phyloP scores from a whole-genome alignment of 2,113 vertebrate species.

The Empidonax traillii region DNA sequence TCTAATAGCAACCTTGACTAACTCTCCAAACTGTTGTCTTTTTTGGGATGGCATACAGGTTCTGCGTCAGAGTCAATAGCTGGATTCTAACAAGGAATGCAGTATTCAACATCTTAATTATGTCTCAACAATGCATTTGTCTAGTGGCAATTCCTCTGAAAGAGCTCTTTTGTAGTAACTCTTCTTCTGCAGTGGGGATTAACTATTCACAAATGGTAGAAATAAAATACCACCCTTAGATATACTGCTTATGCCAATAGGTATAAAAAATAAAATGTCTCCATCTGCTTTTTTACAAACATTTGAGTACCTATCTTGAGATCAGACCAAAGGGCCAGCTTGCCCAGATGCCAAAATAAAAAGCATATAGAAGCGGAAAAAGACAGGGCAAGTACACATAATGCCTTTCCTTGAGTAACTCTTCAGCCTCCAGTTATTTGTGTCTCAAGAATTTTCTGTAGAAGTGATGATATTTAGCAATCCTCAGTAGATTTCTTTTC shows the following conservation, averaged over 20 bases:
- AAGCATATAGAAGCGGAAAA: background rate
- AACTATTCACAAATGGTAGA: background rate
- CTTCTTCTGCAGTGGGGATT: background rate
- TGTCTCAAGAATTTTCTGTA: background rate
- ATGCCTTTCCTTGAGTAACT: background rate
- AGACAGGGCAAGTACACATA: background rate
- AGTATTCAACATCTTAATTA: constrained; percentile 26
- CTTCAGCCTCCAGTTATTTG: background rate
- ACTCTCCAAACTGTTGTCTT: background rate
- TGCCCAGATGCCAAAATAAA: background rate
- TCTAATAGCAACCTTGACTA: constrained; percentile 3
- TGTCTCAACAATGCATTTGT: background rate
- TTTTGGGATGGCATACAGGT: background rate
- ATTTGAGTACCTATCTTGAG: background rate
- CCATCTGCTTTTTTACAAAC: background rate
- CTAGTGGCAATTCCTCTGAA: background rate
- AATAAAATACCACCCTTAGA: background rate
- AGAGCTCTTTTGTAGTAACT: background rate
- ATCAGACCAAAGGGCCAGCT: background rate
- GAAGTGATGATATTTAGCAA: background rate
- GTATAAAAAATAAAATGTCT: background rate
- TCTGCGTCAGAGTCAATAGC: background rate
- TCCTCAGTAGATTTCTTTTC: background rate
- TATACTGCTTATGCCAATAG: background rate
- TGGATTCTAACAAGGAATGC: background rate